A percentile compares a stretch with the other conserved stretches of the same genome.
Conservation (phyloP, 92 coral and sea anemone species). For the Micromussa lordhowensis region DNA sequence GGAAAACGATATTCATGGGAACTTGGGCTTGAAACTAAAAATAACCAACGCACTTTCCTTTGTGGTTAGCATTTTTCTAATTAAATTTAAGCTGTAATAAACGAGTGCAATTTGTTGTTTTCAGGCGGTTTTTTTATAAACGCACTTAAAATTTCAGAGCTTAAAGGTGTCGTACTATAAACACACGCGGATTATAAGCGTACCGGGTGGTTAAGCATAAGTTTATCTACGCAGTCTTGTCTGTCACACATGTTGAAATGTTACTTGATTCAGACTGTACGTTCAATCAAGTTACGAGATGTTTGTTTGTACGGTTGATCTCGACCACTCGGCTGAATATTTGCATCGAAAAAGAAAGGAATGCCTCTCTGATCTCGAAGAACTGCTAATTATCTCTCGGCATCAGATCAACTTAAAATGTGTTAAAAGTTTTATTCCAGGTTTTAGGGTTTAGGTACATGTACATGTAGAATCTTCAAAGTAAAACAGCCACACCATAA, state of each 20-base stretch:
- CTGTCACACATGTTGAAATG: not conserved
- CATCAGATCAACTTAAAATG: too few relatives aligned
- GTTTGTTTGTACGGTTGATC: not conserved
- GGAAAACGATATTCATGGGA: constrained; percentile 42
- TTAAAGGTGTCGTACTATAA: not conserved
- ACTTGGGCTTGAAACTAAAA: constrained; percentile 29
- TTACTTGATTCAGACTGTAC: not conserved
- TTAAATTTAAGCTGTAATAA: constrained; percentile 8
- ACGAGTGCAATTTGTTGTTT: not conserved
- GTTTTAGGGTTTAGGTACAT: too few relatives aligned
- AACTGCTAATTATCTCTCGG: too few relatives aligned
- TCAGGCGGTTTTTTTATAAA: constrained; percentile 6
- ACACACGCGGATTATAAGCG: constrained; percentile 4
- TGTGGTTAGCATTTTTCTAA: constrained; percentile 29
- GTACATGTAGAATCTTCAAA: too few relatives aligned
- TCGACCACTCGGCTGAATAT: not conserved
- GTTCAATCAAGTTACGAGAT: not conserved
- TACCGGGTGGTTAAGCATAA: not conserved
- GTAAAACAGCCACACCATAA: too few relatives aligned
- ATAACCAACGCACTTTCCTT: not conserved
- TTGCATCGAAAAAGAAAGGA: not conserved
- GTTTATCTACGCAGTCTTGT: not conserved
- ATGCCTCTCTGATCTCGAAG: not conserved
- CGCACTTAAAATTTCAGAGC: not conserved
- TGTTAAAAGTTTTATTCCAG: too few relatives aligned